phyloP scores from a whole-genome alignment of 2,797 vertebrate species.

The Phalloptychus januarius region DNA sequence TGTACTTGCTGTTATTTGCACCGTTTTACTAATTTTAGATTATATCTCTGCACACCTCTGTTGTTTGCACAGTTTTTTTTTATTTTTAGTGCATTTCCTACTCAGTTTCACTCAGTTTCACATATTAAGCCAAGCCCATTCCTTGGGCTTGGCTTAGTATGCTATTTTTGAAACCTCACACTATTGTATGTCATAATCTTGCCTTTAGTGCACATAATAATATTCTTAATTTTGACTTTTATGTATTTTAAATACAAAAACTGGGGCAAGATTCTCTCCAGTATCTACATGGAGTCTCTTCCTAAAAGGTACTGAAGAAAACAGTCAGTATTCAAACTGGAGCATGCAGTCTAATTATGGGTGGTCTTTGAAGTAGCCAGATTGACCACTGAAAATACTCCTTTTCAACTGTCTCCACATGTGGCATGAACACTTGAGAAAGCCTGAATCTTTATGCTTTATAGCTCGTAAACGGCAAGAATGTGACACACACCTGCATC shows the following conservation, averaged over 20 bases:
- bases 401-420: slow-evolving; percentile 68
- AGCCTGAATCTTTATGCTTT: slow-evolving; percentile 53
- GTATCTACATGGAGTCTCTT: background rate
- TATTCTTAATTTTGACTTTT: background rate
- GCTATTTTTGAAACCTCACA: background rate
- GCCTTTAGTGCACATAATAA: background rate
- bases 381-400: slow-evolving; percentile 55
- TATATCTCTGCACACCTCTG: too few relatives aligned
- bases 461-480: slow-evolving; percentile 56
- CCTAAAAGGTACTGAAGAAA: background rate
- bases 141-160: background rate
- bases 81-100: too few relatives aligned
- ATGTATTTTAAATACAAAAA: background rate
- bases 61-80: too few relatives aligned
- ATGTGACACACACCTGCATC: slow-evolving; percentile 31
- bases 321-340: background rate
- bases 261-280: background rate
- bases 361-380: slow-evolving; percentile 77
- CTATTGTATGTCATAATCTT: background rate
- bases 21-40: too few relatives aligned
- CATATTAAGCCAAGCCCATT: too few relatives aligned
- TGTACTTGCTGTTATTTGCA: too few relatives aligned
- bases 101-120: too few relatives aligned
- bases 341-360: slow-evolving; percentile 57
- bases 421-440: slow-evolving; percentile 64